phyloP scores from a whole-genome alignment of 2,113 vertebrate species.

The Galbula dea region DNA sequence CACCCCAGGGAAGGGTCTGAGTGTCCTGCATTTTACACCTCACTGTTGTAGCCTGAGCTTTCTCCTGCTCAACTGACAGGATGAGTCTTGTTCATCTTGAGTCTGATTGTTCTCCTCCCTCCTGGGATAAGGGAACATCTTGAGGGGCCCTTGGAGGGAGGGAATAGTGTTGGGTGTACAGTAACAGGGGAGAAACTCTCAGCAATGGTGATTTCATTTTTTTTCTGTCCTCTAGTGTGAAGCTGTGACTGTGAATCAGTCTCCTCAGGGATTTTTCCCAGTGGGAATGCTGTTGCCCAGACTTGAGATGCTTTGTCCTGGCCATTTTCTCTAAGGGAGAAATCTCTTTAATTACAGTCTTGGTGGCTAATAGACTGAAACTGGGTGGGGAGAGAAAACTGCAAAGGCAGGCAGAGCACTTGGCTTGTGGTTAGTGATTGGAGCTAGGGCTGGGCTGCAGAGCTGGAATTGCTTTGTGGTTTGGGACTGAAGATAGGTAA shows the following conservation, averaged over 20 bases:
- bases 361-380: not conserved
- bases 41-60: not conserved
- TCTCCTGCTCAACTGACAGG: not conserved
- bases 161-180: not conserved
- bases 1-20: not conserved
- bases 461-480: not conserved
- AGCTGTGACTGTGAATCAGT: not conserved
- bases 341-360: conserved; percentile 20
- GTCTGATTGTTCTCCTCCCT: not conserved
- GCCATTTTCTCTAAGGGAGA: conserved; percentile 9
- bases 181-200: not conserved
- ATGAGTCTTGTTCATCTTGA: not conserved
- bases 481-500: not conserved
- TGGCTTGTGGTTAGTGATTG: not conserved
- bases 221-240: not conserved
- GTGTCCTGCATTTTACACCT: not conserved
- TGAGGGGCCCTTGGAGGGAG: not conserved
- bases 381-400: not conserved
- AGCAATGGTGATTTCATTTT: fast-evolving
- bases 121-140: not conserved
- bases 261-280: not conserved
- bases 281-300: not conserved
- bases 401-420: not conserved
- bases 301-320: not conserved
- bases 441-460: not conserved